Conservation (phyloP, 1,140 invertebrate genomes). For the Lepidotrigona ventralis region DNA sequence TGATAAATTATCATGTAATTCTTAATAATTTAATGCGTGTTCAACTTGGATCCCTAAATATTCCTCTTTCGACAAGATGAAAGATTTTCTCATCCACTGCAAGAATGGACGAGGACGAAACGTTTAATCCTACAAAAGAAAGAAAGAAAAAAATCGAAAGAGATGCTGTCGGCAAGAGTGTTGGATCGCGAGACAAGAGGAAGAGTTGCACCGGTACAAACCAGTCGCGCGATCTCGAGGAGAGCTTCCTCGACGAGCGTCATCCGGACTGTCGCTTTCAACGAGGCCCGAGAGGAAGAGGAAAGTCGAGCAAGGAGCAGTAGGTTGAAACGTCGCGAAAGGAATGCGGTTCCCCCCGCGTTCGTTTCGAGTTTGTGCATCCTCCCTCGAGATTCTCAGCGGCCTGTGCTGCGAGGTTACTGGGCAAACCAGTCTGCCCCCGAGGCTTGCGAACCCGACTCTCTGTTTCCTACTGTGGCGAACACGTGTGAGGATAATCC, state of each 20-base stretch:
- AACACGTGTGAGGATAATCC: constrained; percentile 36
- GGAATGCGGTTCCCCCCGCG: constrained; percentile 66
- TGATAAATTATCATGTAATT: too few relatives aligned
- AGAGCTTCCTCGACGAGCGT: neutral
- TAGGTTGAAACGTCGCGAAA: constrained; percentile 41
- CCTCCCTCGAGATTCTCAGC: constrained; percentile 57
- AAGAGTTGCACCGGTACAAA: neutral
- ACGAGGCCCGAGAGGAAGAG: constrained; percentile 45
- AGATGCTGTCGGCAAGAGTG: too few relatives aligned
- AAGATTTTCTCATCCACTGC: too few relatives aligned
- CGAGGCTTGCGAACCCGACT: constrained; percentile 16
- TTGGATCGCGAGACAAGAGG: neutral
- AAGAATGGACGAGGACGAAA: too few relatives aligned
- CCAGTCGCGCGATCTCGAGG: neutral
- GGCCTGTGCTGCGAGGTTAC: constrained; percentile 70
- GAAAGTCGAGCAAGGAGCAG: constrained; percentile 27
- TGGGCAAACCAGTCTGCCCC: constrained; percentile 71
- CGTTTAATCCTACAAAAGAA: too few relatives aligned
- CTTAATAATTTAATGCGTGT: too few relatives aligned
- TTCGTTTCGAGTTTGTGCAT: constrained; percentile 60
- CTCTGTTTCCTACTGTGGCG: constrained; percentile 56
- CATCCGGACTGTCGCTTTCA: constrained; percentile 27
- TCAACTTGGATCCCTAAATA: too few relatives aligned
- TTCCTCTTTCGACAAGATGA: too few relatives aligned
- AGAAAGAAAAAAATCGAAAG: too few relatives aligned